These are phyloP conservation scores for Pseudomyrmex sp. DNA, from an alignment of 1,140 invertebrate species.

Conservation along the genomic window DNA sequence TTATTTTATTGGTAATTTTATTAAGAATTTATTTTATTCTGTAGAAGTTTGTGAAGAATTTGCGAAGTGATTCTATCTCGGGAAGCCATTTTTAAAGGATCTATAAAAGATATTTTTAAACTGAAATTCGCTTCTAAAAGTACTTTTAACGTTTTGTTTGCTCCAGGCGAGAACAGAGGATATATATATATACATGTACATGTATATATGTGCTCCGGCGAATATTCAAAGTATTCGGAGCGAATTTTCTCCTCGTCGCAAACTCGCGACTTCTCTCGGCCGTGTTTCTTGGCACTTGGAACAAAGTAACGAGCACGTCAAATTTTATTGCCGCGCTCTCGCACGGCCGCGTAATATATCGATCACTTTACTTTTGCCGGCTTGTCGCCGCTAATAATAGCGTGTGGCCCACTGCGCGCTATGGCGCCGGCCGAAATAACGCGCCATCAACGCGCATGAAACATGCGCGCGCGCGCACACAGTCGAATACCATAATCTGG, in stretches of 20 bases:
- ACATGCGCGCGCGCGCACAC: constrained; percentile 23
- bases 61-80: constrained; percentile 11
- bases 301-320: constrained; percentile 64
- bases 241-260: constrained; percentile 17
- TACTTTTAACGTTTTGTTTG: not conserved
- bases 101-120: not conserved
- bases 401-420: constrained; percentile 63
- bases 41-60: not conserved
- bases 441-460: constrained; percentile 37
- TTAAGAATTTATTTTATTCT: constrained; percentile 11
- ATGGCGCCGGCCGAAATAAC: constrained; percentile 63
- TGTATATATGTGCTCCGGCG: not conserved
- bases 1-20: constrained; percentile 12
- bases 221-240: not conserved
- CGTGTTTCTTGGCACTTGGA: constrained; percentile 41
- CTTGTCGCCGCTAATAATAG: constrained; percentile 68
- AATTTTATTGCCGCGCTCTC: constrained; percentile 60
- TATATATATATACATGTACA: not conserved
- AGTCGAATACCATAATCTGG: constrained; percentile 53
- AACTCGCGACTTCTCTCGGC: not conserved
- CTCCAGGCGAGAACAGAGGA: not conserved
- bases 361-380: constrained; percentile 62
- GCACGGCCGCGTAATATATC: constrained; percentile 47
- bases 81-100: not conserved
- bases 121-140: not conserved